phyloP scores from a whole-genome alignment of 2,888 invertebrate species.

The Rhagophthalmus giganteus region DNA sequence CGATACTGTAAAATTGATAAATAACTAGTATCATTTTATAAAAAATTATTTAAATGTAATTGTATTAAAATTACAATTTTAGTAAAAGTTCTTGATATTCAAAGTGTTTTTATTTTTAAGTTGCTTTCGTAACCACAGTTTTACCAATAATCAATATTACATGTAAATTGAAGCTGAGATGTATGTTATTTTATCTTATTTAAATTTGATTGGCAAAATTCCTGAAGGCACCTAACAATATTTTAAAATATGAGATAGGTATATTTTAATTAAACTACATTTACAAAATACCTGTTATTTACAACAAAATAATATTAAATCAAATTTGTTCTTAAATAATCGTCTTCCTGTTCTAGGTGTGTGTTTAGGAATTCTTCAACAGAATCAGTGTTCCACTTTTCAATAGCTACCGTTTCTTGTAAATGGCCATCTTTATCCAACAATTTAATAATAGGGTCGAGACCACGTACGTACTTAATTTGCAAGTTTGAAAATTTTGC shows the following conservation, averaged over 20 bases:
- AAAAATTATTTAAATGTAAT: too few relatives aligned
- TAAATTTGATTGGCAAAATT: too few relatives aligned
- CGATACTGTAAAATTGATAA: constrained; percentile 39
- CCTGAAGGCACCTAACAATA: too few relatives aligned
- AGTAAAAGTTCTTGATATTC: neutral
- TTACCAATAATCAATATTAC: too few relatives aligned
- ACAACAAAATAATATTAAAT: constrained; percentile 48
- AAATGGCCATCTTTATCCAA: constrained; percentile 82
- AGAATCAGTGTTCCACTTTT: constrained; percentile 98
- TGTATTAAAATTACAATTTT: neutral
- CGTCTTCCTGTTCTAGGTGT: constrained; percentile 69
- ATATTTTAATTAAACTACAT: too few relatives aligned
- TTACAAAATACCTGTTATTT: neutral
- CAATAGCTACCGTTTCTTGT: constrained; percentile 89
- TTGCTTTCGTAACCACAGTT: too few relatives aligned
- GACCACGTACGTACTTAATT: constrained; percentile 89
- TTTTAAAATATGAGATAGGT: too few relatives aligned
- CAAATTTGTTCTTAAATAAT: constrained; percentile 65
- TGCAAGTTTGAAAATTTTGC: constrained; percentile 88
- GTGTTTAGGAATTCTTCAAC: constrained; percentile 94
- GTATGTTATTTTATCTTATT: too few relatives aligned
- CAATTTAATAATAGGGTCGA: constrained; percentile 92
- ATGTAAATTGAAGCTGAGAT: too few relatives aligned
- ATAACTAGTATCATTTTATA: too few relatives aligned
- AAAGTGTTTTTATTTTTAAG: neutral